Evolutionary conservation across 2,113 vertebrate genomes (phyloP).

Genomic region (Ploceus nigricollis): DNA sequence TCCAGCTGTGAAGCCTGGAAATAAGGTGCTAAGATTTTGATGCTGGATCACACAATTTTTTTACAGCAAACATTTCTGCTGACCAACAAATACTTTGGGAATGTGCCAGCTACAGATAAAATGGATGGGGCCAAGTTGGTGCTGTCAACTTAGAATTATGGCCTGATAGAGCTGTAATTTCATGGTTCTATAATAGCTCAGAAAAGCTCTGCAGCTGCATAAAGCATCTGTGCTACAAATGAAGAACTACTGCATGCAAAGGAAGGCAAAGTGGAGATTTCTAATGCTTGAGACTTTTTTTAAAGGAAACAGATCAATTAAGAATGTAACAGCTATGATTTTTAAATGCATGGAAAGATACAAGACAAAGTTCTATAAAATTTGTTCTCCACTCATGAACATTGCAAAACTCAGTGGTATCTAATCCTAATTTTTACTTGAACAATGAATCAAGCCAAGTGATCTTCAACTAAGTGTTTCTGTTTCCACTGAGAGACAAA

Average conservation of each 20-base stretch:
- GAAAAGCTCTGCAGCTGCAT: background rate
- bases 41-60: background rate
- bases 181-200: background rate
- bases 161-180: background rate
- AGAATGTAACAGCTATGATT: background rate
- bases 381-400: background rate
- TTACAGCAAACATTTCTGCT: background rate
- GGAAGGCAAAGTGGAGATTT: background rate
- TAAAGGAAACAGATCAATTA: background rate
- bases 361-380: background rate
- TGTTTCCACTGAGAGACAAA: background rate
- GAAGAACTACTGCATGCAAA: background rate
- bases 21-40: background rate
- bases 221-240: background rate
- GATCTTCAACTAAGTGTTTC: background rate
- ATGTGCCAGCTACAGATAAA: background rate
- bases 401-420: background rate
- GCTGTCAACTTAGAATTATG: background rate
- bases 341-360: background rate
- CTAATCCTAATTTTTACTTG: background rate
- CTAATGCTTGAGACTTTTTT: background rate
- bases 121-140: background rate
- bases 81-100: background rate
- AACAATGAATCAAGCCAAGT: background rate
- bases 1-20: background rate